Conservation (phyloP, 2,797 vertebrate species). For the Hypotaenidia philippensis region DNA sequence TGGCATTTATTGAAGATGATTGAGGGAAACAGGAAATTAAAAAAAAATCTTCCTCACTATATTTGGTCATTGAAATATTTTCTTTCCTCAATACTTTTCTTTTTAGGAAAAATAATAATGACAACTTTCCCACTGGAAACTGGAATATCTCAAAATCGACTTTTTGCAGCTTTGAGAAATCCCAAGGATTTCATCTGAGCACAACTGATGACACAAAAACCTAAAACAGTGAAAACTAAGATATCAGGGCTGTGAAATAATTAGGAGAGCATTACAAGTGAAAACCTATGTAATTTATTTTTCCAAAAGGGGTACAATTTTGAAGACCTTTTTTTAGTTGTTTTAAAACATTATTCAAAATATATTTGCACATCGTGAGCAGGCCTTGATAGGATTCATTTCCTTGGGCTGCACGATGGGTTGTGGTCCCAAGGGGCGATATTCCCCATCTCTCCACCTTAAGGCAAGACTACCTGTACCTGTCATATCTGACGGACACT, state of each 20-base stretch:
- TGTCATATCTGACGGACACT: constrained; percentile 23
- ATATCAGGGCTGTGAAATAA: background rate
- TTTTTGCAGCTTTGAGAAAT: background rate
- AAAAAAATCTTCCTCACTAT: background rate
- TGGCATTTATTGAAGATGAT: background rate
- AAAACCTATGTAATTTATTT: background rate
- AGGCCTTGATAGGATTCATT: background rate
- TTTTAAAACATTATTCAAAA: background rate
- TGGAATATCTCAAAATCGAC: background rate
- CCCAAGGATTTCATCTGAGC: background rate
- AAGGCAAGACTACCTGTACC: background rate
- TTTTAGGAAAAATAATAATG: background rate
- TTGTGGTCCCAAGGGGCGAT: too few species aligned
- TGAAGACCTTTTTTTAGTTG: background rate
- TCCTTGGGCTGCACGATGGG: background rate
- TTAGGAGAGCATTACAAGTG: background rate
- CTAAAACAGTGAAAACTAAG: background rate
- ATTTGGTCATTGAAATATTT: background rate
- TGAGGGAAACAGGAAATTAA: background rate
- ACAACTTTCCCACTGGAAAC: background rate
- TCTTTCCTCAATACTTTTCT: background rate
- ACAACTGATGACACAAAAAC: background rate
- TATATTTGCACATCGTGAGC: background rate
- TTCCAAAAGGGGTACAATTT: background rate
- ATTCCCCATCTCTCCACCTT: background rate